Evolutionary conservation across 2,797 vertebrate species (phyloP).

Genomic region (Sebastes hopkinsi): DNA sequence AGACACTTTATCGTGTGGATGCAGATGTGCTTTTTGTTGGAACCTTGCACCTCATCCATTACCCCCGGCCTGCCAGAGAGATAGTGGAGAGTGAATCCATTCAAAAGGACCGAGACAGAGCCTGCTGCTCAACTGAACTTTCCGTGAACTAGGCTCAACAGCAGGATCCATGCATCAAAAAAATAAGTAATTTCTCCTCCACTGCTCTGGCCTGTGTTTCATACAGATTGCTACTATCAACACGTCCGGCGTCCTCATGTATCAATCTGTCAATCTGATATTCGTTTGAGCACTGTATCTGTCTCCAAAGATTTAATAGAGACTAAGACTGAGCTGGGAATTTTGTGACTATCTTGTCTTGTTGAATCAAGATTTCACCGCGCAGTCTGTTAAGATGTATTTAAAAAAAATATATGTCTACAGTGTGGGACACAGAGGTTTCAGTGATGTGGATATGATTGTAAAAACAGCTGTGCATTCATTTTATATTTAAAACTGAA

Average conservation of each 20-base stretch:
- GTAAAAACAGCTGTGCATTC: neutral
- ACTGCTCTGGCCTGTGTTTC: conserved; percentile 76
- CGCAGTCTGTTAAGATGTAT: conserved; percentile 19
- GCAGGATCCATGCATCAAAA: conserved; percentile 76
- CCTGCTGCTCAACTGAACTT: conserved; percentile 84
- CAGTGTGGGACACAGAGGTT: neutral
- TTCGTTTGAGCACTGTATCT: conserved; percentile 69
- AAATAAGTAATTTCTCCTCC: conserved; percentile 73
- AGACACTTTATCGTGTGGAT: conserved; percentile 79
- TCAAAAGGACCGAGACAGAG: conserved; percentile 83
- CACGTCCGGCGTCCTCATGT: conserved; percentile 69
- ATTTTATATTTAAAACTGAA: neutral
- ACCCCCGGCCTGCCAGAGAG: conserved; percentile 81
- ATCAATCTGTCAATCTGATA: conserved; percentile 81
- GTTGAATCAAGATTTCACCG: conserved; percentile 57
- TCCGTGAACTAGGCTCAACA: conserved; percentile 83
- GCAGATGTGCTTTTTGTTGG: conserved; percentile 87
- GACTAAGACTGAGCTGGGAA: conserved; percentile 45
- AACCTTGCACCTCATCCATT: conserved; percentile 86
- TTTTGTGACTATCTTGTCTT: conserved; percentile 56
- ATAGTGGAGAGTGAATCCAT: conserved; percentile 82
- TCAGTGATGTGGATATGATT: neutral
- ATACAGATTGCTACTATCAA: conserved; percentile 78
- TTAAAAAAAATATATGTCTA: neutral
- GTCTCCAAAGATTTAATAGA: conserved; percentile 67